Percentiles rank a stretch among this genome's conserved stretches.
Evolutionary conservation across 2,888 invertebrate genomes (phyloP).

Genomic region (Macrosiphum euphorbiae): DNA sequence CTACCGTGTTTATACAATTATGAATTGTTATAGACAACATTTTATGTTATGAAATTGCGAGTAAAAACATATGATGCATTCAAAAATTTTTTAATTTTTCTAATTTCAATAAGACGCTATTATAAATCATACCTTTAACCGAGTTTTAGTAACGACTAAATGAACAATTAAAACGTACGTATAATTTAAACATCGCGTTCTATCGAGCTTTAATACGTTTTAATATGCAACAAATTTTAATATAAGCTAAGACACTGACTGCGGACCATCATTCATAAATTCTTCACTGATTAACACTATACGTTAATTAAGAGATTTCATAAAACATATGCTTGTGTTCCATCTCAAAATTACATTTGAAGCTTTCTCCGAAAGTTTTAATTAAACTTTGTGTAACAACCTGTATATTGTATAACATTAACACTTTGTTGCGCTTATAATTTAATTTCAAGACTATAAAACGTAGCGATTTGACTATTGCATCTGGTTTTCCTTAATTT

Average conservation of each 20-base stretch:
- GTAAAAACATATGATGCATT: background rate
- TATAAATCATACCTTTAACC: background rate
- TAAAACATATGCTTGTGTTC: constrained; percentile 47
- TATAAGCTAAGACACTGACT: background rate
- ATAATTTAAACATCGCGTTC: background rate
- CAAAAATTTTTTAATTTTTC: background rate
- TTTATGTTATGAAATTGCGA: background rate
- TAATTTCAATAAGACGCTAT: background rate
- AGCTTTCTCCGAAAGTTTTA: constrained; percentile 54
- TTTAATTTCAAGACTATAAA: constrained; percentile 56
- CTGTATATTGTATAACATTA: constrained; percentile 51
- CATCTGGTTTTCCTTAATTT: constrained; percentile 23
- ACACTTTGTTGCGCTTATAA: constrained; percentile 47
- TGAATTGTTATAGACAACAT: background rate
- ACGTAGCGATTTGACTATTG: constrained; percentile 46
- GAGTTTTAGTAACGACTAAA: background rate
- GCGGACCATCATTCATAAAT: background rate
- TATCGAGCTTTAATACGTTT: background rate
- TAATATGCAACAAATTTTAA: background rate
- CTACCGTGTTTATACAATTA: background rate
- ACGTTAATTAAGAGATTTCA: constrained; percentile 49
- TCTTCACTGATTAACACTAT: constrained; percentile 9
- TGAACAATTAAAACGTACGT: background rate
- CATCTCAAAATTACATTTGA: constrained; percentile 43
- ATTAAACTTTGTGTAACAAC: constrained; percentile 56